A percentile compares a stretch with the other conserved stretches of the same genome.
phyloP scores from a whole-genome alignment of 1,140 invertebrate genomes.

The Rhynchophorus ferrugineus region DNA sequence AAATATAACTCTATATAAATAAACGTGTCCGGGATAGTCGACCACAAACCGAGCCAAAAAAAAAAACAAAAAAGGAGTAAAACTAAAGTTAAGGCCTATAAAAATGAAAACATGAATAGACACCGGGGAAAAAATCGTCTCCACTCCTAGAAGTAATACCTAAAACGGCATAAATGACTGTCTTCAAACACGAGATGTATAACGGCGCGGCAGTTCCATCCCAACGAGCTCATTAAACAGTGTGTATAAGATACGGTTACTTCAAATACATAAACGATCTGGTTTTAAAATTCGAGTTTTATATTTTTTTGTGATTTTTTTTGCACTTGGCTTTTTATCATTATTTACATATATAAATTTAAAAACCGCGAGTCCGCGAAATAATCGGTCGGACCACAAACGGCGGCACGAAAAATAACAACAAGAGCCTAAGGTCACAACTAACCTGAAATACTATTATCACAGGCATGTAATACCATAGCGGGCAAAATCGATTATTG shows the following conservation, averaged over 20 bases:
- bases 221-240: conserved; percentile 29
- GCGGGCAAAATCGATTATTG: conserved; percentile 13
- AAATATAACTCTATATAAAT: conserved; percentile 7
- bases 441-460: conserved; percentile 49
- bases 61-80: too few species aligned
- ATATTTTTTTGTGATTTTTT: conserved; percentile 19
- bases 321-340: conserved; percentile 27
- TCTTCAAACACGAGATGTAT: conserved; percentile 2
- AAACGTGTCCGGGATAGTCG: too few species aligned
- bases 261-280: conserved; percentile 40
- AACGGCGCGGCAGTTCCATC: conserved; percentile 5
- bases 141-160: conserved; percentile 23
- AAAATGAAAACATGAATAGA: too few species aligned
- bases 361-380: conserved; percentile 34
- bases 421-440: conserved; percentile 46
- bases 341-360: conserved; percentile 43
- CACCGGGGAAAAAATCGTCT: too few species aligned
- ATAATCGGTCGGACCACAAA: conserved; percentile 16
- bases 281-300: conserved; percentile 37
- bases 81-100: too few species aligned
- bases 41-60: too few species aligned
- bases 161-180: conserved; percentile 26
- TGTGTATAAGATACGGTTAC: conserved; percentile 40
- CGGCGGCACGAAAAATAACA: conserved; percentile 40
- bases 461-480: conserved; percentile 43